Evolutionary conservation across 2,797 vertebrate species (phyloP).

Genomic region (Hippopotamyrus pictus): DNA sequence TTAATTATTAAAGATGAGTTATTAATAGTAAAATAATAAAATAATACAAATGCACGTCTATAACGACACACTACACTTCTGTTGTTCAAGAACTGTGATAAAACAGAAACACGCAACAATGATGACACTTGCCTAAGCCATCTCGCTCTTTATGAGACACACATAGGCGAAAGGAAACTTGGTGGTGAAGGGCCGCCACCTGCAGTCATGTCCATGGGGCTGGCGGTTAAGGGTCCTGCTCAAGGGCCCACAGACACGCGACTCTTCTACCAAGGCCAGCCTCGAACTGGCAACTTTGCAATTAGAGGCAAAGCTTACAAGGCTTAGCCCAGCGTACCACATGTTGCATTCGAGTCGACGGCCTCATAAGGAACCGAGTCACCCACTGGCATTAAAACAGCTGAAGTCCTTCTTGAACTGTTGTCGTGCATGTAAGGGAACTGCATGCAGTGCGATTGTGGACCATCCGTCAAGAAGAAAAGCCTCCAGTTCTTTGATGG

Average conservation of each 20-base stretch:
- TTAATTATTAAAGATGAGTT: neutral
- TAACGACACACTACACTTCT: neutral
- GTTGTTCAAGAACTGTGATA: neutral
- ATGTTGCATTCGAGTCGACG: neutral
- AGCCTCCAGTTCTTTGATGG: neutral
- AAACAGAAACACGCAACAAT: neutral
- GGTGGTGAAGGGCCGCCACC: neutral
- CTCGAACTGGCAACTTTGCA: neutral
- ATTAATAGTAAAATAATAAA: neutral
- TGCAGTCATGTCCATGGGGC: neutral
- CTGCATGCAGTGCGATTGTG: neutral
- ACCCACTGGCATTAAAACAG: neutral
- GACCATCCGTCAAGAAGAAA: neutral
- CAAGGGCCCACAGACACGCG: neutral
- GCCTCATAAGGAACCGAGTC: neutral
- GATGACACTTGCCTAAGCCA: neutral
- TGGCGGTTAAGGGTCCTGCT: neutral
- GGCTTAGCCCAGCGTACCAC: neutral
- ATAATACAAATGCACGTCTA: neutral
- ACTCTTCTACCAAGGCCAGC: neutral
- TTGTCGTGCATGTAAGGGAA: neutral
- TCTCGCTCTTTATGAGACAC: neutral
- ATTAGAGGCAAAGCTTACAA: neutral
- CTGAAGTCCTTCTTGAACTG: neutral
- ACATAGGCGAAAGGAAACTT: neutral